Percentiles rank a stretch among this genome's conserved stretches.
phyloP scores from a whole-genome alignment of 2,888 invertebrate species.

The Drosophila algonquin region DNA sequence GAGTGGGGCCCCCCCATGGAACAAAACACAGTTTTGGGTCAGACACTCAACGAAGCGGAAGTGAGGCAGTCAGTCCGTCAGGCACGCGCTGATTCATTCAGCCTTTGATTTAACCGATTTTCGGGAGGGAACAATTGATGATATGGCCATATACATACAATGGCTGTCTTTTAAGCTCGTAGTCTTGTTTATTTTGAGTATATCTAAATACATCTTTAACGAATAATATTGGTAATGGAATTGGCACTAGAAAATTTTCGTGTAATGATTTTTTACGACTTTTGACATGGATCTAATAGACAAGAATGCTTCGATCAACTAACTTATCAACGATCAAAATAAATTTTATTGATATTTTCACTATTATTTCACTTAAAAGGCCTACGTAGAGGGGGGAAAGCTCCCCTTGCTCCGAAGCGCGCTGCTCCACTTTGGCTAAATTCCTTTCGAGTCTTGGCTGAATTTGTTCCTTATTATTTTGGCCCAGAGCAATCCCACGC shows the following conservation, averaged over 20 bases:
- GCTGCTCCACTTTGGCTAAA: conserved; percentile 26
- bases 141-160: conserved; percentile 20
- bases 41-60: conserved; percentile 35
- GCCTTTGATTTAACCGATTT: conserved; percentile 42
- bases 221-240: no score
- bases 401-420: no score
- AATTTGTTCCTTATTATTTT: conserved; percentile 18
- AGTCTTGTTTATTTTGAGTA: no score
- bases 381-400: no score
- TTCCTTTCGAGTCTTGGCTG: conserved; percentile 10
- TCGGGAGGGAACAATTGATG: conserved; percentile 16
- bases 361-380: no score
- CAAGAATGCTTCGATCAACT: no score
- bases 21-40: conserved; percentile 45
- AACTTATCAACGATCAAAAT: no score
- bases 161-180: neutral
- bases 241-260: no score
- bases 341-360: no score
- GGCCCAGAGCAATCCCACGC: conserved; percentile 74
- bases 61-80: conserved; percentile 57
- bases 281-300: no score
- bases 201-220: no score
- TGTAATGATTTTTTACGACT: no score
- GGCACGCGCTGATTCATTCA: conserved; percentile 57
- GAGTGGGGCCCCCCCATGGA: conserved; percentile 32